Evolutionary conservation across 2,113 vertebrate genomes (phyloP).

Genomic region (Addax nasomaculatus): DNA sequence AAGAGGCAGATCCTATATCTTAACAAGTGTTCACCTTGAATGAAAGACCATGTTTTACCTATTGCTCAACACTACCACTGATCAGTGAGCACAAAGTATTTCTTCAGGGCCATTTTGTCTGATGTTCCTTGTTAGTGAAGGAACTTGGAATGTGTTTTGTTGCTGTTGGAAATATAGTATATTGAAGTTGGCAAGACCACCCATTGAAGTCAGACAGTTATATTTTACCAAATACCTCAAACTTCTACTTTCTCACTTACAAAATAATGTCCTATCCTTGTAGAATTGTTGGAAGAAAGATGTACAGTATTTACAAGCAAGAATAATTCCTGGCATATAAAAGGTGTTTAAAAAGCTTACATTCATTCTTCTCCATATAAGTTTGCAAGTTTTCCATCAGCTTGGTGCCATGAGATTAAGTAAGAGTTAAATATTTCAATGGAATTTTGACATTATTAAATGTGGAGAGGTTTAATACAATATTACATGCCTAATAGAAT

Average conservation of each 20-base stretch:
- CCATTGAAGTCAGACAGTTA: neutral
- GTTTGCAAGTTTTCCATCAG: neutral
- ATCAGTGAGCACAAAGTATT: neutral
- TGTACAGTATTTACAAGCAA: neutral
- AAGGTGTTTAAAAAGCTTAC: neutral
- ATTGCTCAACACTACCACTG: neutral
- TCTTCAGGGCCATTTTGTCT: neutral
- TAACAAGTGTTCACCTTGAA: neutral
- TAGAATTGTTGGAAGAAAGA: neutral
- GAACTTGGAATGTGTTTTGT: neutral
- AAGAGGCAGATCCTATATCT: neutral
- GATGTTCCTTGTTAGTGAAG: neutral
- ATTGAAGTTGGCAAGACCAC: neutral
- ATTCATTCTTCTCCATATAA: neutral
- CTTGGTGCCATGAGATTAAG: neutral
- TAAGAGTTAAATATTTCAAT: neutral
- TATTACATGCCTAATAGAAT: neutral
- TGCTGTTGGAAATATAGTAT: neutral
- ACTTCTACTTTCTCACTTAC: neutral
- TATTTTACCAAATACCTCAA: neutral
- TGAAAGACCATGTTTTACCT: neutral
- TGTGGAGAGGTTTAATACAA: neutral
- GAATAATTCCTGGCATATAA: neutral
- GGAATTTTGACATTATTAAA: conserved; percentile 5
- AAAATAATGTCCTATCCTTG: neutral